Base-by-base conservation (phyloP, 1,140 invertebrate species). In the Pseudachorutes palmiensis region DNA sequence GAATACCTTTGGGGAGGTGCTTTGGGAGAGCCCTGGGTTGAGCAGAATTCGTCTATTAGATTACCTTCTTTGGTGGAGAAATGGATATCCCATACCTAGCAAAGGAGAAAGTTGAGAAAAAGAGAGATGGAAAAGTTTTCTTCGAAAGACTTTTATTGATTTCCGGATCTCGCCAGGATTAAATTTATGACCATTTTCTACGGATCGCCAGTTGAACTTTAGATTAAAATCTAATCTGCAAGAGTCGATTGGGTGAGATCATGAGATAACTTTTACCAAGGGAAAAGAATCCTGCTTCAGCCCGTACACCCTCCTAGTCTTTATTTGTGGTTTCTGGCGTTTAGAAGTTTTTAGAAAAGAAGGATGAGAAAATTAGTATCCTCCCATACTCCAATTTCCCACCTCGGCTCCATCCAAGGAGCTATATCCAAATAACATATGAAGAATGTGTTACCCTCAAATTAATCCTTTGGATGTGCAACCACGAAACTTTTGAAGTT, bases 151-250 rank as follows among this genome's bases (percentile, higher is more conserved):
- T 14, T 55, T 55, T 55, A 55, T 55, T 55, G 51, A 55, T 55
- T 55, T 55, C 14, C 14, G 5, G 51, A 26, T 55, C 51, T 45
- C 9, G 9, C 9, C 51, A 26, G 24, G 14, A 26, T 14, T 19
- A 26, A 55, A 55, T 55, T 55, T 55, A 55, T 55, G 51, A 55
- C 12, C 14, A 55, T 55, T 55, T 55, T 26, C 51, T 55, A 55
- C 12, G 51, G 51, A 55, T 55, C 14, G 51, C 51, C 51, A 12
- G 12, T 55, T 55, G 51, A 24, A 55, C 51, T 55, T 55, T 55
- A 55, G 51, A 55, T 55, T 55, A 55, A 55, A 55, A 55, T 55
- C 51, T 55, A 16, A 55, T 55, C 51, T 55, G 12, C 12, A 24
- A 45, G 31, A 58, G 51, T 22, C 51, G 26, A 57, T 33, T 2